Base-by-base conservation (phyloP, 2,888 invertebrate genomes). In the Oscheius sp. region DNA sequence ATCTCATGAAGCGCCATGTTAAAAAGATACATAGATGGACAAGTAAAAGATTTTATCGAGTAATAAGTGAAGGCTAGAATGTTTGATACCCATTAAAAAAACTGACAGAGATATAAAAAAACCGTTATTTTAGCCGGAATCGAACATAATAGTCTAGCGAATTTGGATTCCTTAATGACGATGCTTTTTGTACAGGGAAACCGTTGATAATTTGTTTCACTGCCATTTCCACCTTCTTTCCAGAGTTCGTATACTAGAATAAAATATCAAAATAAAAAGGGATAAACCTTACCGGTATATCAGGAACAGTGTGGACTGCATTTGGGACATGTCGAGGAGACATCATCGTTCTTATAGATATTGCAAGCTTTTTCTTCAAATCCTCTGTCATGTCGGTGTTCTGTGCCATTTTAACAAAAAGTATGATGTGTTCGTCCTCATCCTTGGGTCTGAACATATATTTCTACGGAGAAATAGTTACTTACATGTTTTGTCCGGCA, bases 151-250 rank as follows among this genome's bases (percentile, higher is more conserved):
- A 68, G 64, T 80, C 79, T n/a, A 83, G 67, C 6, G 77, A 75
- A 38, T 87, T 84, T 0, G 89, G 89, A 81, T 90, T 90, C 22
- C 87, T 82, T 51, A 89, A 84, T 0, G 89, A 88, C 12, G 88
- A 88, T 22, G 87, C 82, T 75, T 89, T 88, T 70, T 86, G 86
- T 0, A 89, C 89, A 44, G 85, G 81, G 70, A 87, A 85, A 2
- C 88, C 88, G 63, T 87, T 86, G 28, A 90, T 86, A 8, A 89
- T 87, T 73, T 88, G 87, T 74, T 89, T 87, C 22, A 90, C 89
- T 1, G 89, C 89, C 6, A 90, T 87, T 82, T 90, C 90, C 30
- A 90, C 89, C 78, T 90, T 90, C 85, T 90, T 90, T 2, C 90
- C 90, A 80, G 87, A 89, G 67, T 89, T 87, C 22, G 90, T 90